Conservation (phyloP, 1,140 invertebrate genomes). For the Drosophila kanapiae region DNA sequence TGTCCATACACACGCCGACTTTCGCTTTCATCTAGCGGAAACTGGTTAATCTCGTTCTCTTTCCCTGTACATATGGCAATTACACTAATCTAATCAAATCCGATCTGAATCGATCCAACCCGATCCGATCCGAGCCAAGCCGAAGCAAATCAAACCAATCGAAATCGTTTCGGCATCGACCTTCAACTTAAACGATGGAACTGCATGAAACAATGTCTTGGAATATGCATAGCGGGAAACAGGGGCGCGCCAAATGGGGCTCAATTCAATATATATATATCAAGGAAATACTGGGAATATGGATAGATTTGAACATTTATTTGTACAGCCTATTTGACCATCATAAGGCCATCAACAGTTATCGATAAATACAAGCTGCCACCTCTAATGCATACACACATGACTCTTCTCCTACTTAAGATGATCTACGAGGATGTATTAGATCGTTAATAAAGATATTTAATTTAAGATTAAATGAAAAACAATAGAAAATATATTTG, state of each 20-base stretch:
- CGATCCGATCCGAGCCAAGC: not conserved
- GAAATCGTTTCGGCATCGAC: constrained; percentile 26
- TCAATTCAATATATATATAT: not conserved
- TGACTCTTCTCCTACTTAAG: not conserved
- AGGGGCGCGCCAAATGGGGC: not conserved
- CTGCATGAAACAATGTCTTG: constrained; percentile 30
- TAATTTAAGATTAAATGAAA: too few relatives aligned
- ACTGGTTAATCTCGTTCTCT: constrained; percentile 24
- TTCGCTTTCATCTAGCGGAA: constrained; percentile 28
- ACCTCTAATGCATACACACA: not conserved
- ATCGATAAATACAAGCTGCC: not conserved
- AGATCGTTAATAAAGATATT: too few relatives aligned
- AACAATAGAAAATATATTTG: too few relatives aligned
- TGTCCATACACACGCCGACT: constrained; percentile 1
- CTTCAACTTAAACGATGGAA: constrained; percentile 41
- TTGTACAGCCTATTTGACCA: too few relatives aligned
- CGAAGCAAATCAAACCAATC: constrained; percentile 63
- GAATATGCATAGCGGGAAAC: constrained; percentile 23
- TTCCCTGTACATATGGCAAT: constrained; percentile 13
- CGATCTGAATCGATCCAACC: constrained; percentile 6
- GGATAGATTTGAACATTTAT: too few relatives aligned
- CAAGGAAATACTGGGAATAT: too few relatives aligned
- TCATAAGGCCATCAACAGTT: too few relatives aligned
- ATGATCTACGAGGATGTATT: too few relatives aligned
- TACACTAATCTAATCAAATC: constrained; percentile 59